A percentile compares a stretch with the other conserved stretches of the same genome.
Evolutionary conservation across 2,113 vertebrate genomes (phyloP).

Genomic region (Passer domesticus): DNA sequence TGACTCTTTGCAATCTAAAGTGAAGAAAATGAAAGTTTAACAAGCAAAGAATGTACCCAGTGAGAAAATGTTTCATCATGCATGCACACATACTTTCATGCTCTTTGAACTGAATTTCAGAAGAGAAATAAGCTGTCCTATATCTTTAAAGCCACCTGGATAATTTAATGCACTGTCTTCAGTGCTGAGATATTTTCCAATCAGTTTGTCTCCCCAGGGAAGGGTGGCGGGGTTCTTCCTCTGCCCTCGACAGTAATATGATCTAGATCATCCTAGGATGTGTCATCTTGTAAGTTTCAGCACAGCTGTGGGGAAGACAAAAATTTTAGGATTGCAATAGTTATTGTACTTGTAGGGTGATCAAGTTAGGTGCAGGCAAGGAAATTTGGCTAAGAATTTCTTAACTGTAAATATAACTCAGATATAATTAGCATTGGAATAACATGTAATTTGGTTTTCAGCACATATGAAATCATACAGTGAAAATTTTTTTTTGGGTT

Average conservation of each 20-base stretch:
- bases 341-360: neutral
- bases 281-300: neutral
- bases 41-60: neutral
- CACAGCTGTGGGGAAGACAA: neutral
- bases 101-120: slow-evolving; percentile 14
- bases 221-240: neutral
- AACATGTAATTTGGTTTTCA: neutral
- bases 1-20: neutral
- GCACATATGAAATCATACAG: neutral
- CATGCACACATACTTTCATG: neutral
- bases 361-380: neutral
- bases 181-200: neutral
- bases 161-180: neutral
- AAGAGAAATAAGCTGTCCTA: neutral
- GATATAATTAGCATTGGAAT: neutral
- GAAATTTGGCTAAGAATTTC: neutral
- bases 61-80: neutral
- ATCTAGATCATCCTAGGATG: neutral
- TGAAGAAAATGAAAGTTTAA: slow-evolving; percentile 20
- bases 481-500: neutral
- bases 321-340: neutral
- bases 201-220: neutral
- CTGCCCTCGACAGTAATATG: neutral
- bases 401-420: neutral
- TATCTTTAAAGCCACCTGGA: neutral